Evolutionary conservation across 2,888 invertebrate species (phyloP).

Genomic region (Volucella zonaria): DNA sequence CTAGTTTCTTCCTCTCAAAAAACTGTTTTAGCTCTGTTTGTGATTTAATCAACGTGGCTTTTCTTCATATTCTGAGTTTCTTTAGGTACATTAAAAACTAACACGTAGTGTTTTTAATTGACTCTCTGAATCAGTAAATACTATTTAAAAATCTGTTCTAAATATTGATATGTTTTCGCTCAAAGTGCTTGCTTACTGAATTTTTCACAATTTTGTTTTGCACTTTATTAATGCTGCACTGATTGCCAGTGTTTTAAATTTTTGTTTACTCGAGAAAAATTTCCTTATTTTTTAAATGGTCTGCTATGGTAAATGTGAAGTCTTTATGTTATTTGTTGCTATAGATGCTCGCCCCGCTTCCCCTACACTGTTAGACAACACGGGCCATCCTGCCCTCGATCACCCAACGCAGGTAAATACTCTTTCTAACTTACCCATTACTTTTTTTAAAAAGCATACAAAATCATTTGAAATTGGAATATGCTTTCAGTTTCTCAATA

Average conservation of each 20-base stretch:
- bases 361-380: constrained; percentile 94
- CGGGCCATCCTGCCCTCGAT: constrained; percentile 90
- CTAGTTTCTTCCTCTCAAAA: no score
- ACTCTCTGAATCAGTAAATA: no score
- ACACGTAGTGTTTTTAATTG: no score
- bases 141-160: background rate
- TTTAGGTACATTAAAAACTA: no score
- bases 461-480: constrained; percentile 58
- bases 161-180: background rate
- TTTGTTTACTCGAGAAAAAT: constrained; percentile 69
- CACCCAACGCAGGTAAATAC: constrained; percentile 88
- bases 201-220: constrained; percentile 43
- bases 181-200: constrained; percentile 37
- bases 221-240: constrained; percentile 47
- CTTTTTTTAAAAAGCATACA: constrained; percentile 62
- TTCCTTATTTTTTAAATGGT: constrained; percentile 81
- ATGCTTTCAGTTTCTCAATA: constrained; percentile 54
- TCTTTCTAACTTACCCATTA: constrained; percentile 78
- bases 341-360: constrained; percentile 94
- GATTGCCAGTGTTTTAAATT: constrained; percentile 56
- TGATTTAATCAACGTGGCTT: no score
- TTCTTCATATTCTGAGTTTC: no score
- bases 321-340: constrained; percentile 94
- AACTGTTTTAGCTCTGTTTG: no score
- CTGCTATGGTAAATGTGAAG: constrained; percentile 84